phyloP scores from a whole-genome alignment of 2,797 vertebrate genomes.

The Oreochromis grahami region DNA sequence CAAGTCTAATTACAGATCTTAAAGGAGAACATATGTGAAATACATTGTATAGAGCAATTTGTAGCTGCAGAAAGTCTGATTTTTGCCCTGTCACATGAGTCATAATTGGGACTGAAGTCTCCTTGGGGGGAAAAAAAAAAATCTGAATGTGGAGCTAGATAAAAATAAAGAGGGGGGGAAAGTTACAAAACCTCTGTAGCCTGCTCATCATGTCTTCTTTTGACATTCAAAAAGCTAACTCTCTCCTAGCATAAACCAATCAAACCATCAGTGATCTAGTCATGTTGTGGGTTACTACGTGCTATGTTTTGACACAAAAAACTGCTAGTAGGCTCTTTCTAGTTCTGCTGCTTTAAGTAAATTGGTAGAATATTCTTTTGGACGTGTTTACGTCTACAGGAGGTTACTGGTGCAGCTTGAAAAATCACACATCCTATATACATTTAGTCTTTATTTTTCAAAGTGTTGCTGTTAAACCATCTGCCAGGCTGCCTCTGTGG shows the following conservation, averaged over 20 bases:
- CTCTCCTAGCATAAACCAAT: neutral
- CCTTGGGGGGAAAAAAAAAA: fast-evolving
- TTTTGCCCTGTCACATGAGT: neutral
- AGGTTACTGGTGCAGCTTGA: neutral
- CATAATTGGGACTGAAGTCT: neutral
- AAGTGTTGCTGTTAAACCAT: neutral
- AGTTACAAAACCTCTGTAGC: neutral
- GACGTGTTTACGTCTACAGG: neutral
- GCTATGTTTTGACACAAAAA: neutral
- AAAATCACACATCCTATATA: neutral
- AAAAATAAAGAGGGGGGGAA: neutral
- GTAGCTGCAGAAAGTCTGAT: neutral
- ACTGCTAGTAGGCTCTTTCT: neutral
- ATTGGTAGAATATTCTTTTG: neutral
- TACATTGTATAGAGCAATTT: neutral
- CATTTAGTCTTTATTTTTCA: neutral
- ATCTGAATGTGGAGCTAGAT: neutral
- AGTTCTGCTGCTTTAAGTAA: neutral
- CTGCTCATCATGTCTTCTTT: neutral
- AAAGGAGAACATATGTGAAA: neutral
- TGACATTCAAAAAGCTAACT: neutral
- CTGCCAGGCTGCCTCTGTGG: neutral
- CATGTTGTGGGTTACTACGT: neutral
- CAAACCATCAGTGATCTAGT: neutral
- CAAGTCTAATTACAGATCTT: neutral